Conservation (phyloP, 2,113 vertebrate genomes). For the Helogale parvula region DNA sequence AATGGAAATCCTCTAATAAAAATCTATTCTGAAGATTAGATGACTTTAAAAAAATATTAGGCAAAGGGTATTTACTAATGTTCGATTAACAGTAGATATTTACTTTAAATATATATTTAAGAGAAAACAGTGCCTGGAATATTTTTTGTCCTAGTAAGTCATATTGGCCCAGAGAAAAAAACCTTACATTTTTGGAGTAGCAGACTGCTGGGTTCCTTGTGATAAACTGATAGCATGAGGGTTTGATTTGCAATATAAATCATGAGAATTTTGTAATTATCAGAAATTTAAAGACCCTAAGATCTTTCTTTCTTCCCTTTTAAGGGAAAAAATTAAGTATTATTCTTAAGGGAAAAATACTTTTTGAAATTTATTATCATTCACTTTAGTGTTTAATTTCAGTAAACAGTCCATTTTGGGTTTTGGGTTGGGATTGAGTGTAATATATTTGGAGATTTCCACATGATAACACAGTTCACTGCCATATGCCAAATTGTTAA, state of each 20-base stretch:
- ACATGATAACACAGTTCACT: slow-evolving; percentile 53
- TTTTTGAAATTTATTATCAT: slow-evolving; percentile 16
- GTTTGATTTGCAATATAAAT: slow-evolving; percentile 49
- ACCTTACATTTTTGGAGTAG: background rate
- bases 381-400: slow-evolving; percentile 67
- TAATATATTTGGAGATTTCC: slow-evolving; percentile 53
- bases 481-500: slow-evolving; percentile 56
- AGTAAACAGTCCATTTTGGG: background rate
- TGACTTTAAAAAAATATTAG: slow-evolving; percentile 42
- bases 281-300: slow-evolving; percentile 27
- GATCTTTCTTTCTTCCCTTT: slow-evolving; percentile 26
- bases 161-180: slow-evolving; percentile 33
- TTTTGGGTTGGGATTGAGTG: background rate
- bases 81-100: slow-evolving; percentile 57
- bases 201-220: slow-evolving; percentile 5
- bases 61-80: slow-evolving; percentile 51
- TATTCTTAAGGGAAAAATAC: slow-evolving; percentile 35
- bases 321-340: slow-evolving; percentile 1
- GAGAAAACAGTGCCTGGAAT: slow-evolving; percentile 35
- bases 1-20: slow-evolving; percentile 56
- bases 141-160: slow-evolving; percentile 50
- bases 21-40: slow-evolving; percentile 58
- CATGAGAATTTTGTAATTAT: slow-evolving; percentile 7
- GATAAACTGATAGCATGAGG: background rate
- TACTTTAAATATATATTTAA: slow-evolving; percentile 43